Evolutionary conservation across 2,888 invertebrate species (phyloP), one percentile per base, ranked within the genome.

Genomic region (Alloplasta piceator): DNA sequence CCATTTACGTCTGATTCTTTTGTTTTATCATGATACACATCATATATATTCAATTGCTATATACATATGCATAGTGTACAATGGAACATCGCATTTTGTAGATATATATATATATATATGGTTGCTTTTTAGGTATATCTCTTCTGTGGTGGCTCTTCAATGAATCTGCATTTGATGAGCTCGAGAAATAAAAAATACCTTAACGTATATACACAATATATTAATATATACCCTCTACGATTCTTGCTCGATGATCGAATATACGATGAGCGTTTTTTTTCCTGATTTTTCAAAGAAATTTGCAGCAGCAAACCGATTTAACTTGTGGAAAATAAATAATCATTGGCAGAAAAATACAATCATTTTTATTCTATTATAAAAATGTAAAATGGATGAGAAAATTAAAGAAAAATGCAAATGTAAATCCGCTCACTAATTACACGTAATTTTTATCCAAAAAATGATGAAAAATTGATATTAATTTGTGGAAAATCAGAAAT

Each of bases 81-180:
- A 78, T 72, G 73, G 36, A 68, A 63, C 56, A 38, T 26, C 1
- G 26, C 26, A 26, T 26, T 26, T 26, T 26, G 26, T 26, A 26
- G 26, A 26, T 5, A n/a, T 16, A 12, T 14, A 12, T 50, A 50
- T 50, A 26, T 26, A 26, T 26, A 26, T 26, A 26, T 26, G 26
- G 26, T 26, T 26, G 26, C 26, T 26, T 26, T 26, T 26, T 26
- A 26, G 26, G 26, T 26, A 26, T 26, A 26, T 26, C 26, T 26
- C 26, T 26, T 26, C 26, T 26, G 26, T 26, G 26, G 68, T 75
- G 43, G 50, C 75, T 48, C 80, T 66, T 80, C 80, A 71, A 80
- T 80, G 80, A 80, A 66, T 66, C 80, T 67, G 75, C 80, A 80
- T 79, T 55, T 75, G 80, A 76, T 67, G 75, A 75, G 74, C 52